A percentile compares a stretch with the other conserved stretches of the same genome.
These are phyloP conservation scores for Bombus turneri DNA, from an alignment of 1,140 invertebrate genomes.

Conservation along the genomic window DNA sequence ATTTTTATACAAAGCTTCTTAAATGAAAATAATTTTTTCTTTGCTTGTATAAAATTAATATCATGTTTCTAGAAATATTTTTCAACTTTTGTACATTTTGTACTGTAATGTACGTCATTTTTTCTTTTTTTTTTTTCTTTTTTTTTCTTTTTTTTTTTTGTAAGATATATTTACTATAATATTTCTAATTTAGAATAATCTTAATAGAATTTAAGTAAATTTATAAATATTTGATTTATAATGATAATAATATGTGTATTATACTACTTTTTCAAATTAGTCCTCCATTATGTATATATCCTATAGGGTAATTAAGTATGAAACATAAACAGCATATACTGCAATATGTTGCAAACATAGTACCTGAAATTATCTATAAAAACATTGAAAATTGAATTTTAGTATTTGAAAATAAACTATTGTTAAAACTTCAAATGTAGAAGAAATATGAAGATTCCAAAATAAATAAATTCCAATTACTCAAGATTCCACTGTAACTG, in stretches of 20 bases:
- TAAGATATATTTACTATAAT: not conserved
- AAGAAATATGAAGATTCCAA: not conserved
- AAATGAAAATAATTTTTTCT: not conserved
- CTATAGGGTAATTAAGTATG: not conserved
- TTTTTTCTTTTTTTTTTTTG: not conserved
- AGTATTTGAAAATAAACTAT: not conserved
- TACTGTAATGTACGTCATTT: no score
- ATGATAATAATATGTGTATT: not conserved
- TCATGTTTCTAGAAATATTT: not conserved
- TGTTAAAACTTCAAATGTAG: not conserved
- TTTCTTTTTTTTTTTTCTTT: not conserved
- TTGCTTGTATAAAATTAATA: not conserved
- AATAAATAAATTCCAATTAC: not conserved
- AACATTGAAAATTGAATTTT: not conserved
- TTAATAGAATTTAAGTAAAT: not conserved
- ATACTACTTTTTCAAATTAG: not conserved
- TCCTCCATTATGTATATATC: not conserved
- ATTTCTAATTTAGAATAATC: not conserved
- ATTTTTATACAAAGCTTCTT: not conserved
- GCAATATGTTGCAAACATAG: not conserved
- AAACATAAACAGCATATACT: not conserved
- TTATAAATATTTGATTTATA: not conserved
- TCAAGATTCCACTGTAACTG: not conserved
- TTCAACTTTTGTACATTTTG: not conserved
- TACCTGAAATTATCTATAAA: slow-evolving; percentile 13